Evolutionary conservation across 2,888 invertebrate genomes (phyloP), one percentile per base, ranked within the genome.

Genomic region (Drosophila kokeensis): DNA sequence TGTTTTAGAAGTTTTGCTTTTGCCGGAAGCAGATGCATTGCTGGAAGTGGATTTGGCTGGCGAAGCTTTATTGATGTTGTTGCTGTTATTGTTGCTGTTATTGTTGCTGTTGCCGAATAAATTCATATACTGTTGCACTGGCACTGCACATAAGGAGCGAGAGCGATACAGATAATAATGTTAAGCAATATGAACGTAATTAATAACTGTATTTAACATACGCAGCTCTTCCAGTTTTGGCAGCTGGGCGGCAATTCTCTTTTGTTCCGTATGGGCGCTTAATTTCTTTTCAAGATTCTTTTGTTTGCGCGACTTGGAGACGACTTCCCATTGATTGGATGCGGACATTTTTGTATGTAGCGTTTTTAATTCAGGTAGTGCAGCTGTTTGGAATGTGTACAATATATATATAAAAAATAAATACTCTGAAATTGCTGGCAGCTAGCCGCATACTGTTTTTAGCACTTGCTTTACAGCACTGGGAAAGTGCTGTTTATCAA

Each of bases 171-270:
- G 4, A 30, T 13, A 15, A 38, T 5, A 8, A 38, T 29, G n/a
- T 55, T n/a, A 27, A 11, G 29, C 57, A 29, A 30, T 42, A 15
- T 24, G 21, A 2, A 29, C 11, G 29, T 42, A 40, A 18, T 21
- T 15, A 15, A 21, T 30, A 57, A 57, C 15, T 42, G 40, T 42
- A 40, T 29, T 10, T 49, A 8, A n/a, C 96, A 95, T 94, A 97
- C 97, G 93, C 90, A 96, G 94, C 93, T 97, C 96, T 91, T 96
- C 96, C 76, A 96, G 94, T 94, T 96, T 96, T 32, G 96, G 95
- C 93, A 95, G 95, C 92, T 95, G 95, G 1, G 92, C 89, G 32
- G 87, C 92, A 45, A 92, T 79, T n/a, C 92, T 88, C 76, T 92
- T 92, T 75, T 91, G 95, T 55, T 95, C 95, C 62, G 93, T 93